Conservation (phyloP, 2,113 vertebrate genomes). For the Pedetes capensis region DNA sequence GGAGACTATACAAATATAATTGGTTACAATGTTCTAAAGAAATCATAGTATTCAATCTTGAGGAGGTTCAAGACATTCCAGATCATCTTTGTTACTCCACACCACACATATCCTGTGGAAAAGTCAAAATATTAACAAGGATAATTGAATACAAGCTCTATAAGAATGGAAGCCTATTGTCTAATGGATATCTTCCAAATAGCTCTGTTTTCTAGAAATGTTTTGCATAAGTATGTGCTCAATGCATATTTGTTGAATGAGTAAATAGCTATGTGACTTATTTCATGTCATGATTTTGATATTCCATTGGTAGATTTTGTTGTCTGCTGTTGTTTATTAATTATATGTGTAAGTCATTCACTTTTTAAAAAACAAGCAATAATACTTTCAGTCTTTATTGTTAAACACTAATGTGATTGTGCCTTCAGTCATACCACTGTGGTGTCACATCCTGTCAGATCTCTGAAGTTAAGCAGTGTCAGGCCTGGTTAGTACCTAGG, state of each 20-base stretch:
- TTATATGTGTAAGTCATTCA: background rate
- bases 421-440: no score
- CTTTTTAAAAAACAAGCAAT: background rate
- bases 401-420: background rate
- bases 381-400: background rate
- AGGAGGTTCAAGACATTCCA: background rate
- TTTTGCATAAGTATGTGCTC: background rate
- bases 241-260: background rate
- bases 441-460: no score
- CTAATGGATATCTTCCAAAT: rapidly evolving
- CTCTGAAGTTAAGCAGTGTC: no score
- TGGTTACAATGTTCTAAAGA: background rate
- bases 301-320: background rate
- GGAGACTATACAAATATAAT: background rate
- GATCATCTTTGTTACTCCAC: rapidly evolving
- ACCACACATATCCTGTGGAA: background rate
- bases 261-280: background rate
- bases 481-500: no score
- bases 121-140: background rate
- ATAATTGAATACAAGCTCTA: background rate
- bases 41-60: background rate
- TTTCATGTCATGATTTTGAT: background rate
- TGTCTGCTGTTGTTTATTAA: background rate
- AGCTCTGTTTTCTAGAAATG: background rate
- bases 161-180: rapidly evolving